These are phyloP conservation scores for Ophthalmolycus amberensis DNA, from an alignment of 2,113 vertebrate genomes.

Conservation along the genomic window DNA sequence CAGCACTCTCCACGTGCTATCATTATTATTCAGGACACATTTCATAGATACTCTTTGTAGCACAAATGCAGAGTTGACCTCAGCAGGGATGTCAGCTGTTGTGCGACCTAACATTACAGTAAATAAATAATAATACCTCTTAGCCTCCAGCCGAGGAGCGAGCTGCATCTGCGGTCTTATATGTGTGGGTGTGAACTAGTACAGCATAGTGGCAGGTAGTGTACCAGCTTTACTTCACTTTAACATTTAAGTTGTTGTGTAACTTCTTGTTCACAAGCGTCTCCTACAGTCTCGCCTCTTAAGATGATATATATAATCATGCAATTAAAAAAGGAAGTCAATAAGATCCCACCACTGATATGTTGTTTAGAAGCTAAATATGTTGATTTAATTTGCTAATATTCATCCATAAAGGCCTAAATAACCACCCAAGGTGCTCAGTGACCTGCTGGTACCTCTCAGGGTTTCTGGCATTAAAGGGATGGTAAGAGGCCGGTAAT, in stretches of 20 bases:
- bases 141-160: conserved; percentile 26
- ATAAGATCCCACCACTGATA: not conserved
- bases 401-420: not conserved
- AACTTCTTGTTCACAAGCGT: not conserved
- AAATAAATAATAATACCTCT: conserved; percentile 1
- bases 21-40: not conserved
- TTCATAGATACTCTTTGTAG: not conserved
- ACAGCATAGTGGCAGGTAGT: conserved; percentile 6
- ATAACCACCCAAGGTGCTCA: not conserved
- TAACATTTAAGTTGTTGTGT: conserved; percentile 12
- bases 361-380: not conserved
- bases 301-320: not conserved
- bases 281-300: not conserved
- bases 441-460: not conserved
- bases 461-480: not conserved
- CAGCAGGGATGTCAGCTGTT: conserved; percentile 4
- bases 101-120: not conserved
- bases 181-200: conserved; percentile 29
- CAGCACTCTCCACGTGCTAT: too few relatives aligned
- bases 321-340: not conserved
- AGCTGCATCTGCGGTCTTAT: not conserved
- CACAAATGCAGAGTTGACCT: conserved; percentile 5
- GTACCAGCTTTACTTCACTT: conserved; percentile 7
- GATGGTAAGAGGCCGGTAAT: not conserved
- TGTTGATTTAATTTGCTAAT: not conserved